Conservation (phyloP, 30 jellyfish, hydroid and myxozoan genomes). For the Pelagia noctiluca region DNA sequence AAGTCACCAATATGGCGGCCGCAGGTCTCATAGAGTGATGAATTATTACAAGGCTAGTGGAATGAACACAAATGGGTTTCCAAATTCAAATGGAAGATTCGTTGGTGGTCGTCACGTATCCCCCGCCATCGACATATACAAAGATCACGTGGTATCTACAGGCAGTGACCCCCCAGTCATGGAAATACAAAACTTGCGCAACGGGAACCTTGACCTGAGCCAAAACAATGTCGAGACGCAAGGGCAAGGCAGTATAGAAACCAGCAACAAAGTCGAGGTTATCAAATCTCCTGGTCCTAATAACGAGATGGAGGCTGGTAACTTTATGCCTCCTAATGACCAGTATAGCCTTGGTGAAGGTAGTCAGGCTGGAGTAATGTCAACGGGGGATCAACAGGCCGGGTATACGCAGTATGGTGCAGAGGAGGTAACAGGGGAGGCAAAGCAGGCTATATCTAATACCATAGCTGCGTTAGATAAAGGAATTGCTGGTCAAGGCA, state of each 20-base stretch:
- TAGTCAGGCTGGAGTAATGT: conserved; percentile 37
- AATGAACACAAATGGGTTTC: conserved; percentile 4
- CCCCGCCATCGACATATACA: conserved; percentile 63
- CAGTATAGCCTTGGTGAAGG: conserved; percentile 34
- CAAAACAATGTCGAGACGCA: conserved; percentile 44
- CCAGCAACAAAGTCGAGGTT: conserved; percentile 57
- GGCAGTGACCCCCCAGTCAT: conserved; percentile 61
- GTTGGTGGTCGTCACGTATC: conserved; percentile 58
- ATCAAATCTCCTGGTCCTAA: conserved; percentile 35
- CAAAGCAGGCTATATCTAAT: conserved; percentile 61
- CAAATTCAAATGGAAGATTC: conserved; percentile 7
- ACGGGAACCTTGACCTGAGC: background rate
- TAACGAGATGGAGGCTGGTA: conserved; percentile 36
- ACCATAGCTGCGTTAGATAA: conserved; percentile 38
- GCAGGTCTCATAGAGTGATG: too few species aligned
- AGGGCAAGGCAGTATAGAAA: conserved; percentile 68
- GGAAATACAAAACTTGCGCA: conserved; percentile 52
- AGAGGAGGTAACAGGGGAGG: conserved; percentile 67
- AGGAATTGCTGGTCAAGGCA: conserved; percentile 40
- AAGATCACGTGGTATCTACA: conserved; percentile 56
- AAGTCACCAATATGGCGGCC: too few species aligned
- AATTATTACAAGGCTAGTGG: background rate
- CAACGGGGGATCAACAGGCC: conserved; percentile 61
- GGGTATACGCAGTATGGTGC: conserved; percentile 36
- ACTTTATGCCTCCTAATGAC: conserved; percentile 17